Percentiles rank a stretch among this genome's conserved stretches.
Conservation (phyloP, 2,113 vertebrate genomes). For the Hymenochirus boettgeri region DNA sequence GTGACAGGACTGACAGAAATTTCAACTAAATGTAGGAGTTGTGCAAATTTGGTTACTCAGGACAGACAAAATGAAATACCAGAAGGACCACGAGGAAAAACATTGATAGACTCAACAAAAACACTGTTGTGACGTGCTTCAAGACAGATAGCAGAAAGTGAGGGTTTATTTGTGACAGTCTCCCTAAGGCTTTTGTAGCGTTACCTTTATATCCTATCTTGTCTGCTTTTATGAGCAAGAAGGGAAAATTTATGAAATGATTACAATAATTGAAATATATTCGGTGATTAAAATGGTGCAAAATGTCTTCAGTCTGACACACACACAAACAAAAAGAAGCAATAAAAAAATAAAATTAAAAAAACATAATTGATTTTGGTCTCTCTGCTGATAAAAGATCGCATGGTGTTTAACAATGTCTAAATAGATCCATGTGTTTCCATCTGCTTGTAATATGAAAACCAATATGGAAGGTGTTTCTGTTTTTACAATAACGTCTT, state of each 20-base stretch:
- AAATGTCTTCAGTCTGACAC: conserved; percentile 72
- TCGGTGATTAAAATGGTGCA: conserved; percentile 60
- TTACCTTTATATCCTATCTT: conserved; percentile 88
- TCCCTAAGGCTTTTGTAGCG: conserved; percentile 88
- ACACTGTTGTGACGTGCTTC: conserved; percentile 96
- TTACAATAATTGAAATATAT: conserved; percentile 82
- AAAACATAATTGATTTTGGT: conserved; percentile 53
- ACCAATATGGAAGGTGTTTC: not conserved
- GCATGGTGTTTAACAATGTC: conserved; percentile 61
- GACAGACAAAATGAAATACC: conserved; percentile 89
- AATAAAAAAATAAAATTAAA: conserved; percentile 33
- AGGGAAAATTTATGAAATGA: conserved; percentile 94
- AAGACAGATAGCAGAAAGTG: conserved; percentile 91
- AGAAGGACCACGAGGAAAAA: conserved; percentile 88
- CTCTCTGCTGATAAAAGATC: conserved; percentile 62
- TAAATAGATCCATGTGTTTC: not conserved
- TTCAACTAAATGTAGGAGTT: conserved; percentile 75
- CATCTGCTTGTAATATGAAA: not conserved
- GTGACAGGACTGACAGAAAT: conserved; percentile 76
- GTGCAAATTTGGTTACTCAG: conserved; percentile 81
- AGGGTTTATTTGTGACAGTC: conserved; percentile 85
- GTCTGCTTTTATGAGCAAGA: conserved; percentile 87
- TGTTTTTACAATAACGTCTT: not conserved
- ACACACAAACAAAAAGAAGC: conserved; percentile 55
- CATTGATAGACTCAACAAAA: conserved; percentile 94